These are phyloP conservation scores for Characodon lateralis DNA, from an alignment of 2,797 vertebrate genomes.

Conservation along the genomic window DNA sequence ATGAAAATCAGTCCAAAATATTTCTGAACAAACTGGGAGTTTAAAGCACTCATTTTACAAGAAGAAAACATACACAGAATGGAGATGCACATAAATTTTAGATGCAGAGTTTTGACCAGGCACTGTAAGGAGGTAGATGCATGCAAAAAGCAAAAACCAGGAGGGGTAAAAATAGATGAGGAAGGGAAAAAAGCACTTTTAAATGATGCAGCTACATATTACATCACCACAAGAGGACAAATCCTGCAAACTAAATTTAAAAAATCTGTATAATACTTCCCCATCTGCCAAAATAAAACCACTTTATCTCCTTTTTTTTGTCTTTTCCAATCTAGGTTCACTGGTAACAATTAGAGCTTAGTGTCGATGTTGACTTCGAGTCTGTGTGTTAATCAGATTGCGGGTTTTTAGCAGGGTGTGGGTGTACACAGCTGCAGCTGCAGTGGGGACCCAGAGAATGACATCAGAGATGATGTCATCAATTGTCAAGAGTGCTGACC, in stretches of 20 bases:
- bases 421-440: slow-evolving; percentile 20
- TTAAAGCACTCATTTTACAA: slow-evolving; percentile 27
- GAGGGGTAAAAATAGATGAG: slow-evolving; percentile 30
- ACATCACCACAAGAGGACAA: background rate
- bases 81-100: slow-evolving; percentile 48
- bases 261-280: background rate
- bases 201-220: slow-evolving; percentile 25
- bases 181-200: slow-evolving; percentile 5
- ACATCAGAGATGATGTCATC: slow-evolving; percentile 76
- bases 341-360: slow-evolving; percentile 10
- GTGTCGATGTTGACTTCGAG: slow-evolving; percentile 7
- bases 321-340: slow-evolving; percentile 10
- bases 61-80: slow-evolving; percentile 19
- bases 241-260: slow-evolving; percentile 8
- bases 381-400: background rate
- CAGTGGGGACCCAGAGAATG: slow-evolving; percentile 55
- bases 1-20: slow-evolving; percentile 13
- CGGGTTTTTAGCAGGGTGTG: slow-evolving; percentile 45
- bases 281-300: background rate
- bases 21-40: slow-evolving; percentile 13
- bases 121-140: slow-evolving; percentile 9
- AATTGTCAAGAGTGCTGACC: slow-evolving; percentile 38
- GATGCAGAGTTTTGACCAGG: slow-evolving; percentile 33
- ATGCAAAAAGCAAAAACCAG: slow-evolving; percentile 10
- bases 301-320: background rate